Conservation (phyloP, 2,888 invertebrate genomes). For the Patella pellucida region DNA sequence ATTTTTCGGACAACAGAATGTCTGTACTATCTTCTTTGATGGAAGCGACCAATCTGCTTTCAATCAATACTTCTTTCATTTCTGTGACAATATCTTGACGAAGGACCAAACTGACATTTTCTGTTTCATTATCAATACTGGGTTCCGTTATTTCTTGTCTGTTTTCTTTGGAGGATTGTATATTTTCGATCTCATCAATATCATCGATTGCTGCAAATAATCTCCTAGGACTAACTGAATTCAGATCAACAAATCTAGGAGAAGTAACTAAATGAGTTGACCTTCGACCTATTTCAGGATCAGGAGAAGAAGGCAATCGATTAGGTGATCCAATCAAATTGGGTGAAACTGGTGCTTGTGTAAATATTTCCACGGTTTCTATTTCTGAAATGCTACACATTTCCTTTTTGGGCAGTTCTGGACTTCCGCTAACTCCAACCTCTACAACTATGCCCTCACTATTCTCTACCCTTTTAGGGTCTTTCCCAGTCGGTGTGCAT, state of each 20-base stretch:
- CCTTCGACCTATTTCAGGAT: conserved; percentile 45
- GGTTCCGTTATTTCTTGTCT: no score
- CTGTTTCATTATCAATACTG: not conserved
- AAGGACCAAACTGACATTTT: not conserved
- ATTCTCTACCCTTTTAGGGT: not conserved
- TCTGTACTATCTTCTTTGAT: no score
- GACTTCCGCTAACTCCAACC: not conserved
- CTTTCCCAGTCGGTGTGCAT: conserved; percentile 1
- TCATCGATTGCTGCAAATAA: conserved; percentile 30
- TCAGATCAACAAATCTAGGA: conserved; percentile 29
- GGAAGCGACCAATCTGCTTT: no score
- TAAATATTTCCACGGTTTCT: conserved; percentile 17
- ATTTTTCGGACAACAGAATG: no score
- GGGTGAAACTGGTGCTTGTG: conserved; percentile 26
- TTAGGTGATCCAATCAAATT: conserved; percentile 35
- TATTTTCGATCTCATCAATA: not conserved
- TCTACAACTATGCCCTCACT: not conserved
- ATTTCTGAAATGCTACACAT: no score
- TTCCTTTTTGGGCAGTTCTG: not conserved
- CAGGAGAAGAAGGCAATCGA: conserved; percentile 50
- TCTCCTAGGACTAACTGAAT: conserved; percentile 22
- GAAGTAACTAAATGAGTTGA: conserved; percentile 54
- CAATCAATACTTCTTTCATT: not conserved
- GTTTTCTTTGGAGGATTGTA: no score
- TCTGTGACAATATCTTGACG: not conserved